Percentiles rank a stretch among this genome's conserved stretches.
Evolutionary conservation across 2,888 invertebrate genomes (phyloP).

Genomic region (Caenorhabditis sp.): DNA sequence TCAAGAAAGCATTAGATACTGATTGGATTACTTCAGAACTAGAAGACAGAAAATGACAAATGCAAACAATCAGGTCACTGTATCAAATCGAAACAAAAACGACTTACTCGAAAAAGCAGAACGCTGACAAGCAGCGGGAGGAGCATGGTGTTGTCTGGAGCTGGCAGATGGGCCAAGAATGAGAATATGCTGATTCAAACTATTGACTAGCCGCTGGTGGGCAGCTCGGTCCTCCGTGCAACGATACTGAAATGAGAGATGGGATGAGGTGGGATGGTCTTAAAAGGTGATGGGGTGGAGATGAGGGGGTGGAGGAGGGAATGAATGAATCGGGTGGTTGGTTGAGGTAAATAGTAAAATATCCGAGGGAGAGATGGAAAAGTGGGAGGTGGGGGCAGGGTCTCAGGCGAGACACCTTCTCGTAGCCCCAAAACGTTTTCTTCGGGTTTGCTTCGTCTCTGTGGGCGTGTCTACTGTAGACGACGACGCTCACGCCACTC

Average conservation of each 20-base stretch:
- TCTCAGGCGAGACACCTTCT: constrained; percentile 61
- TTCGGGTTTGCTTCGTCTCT: constrained; percentile 66
- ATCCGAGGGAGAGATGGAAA: constrained; percentile 37
- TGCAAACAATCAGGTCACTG: constrained; percentile 41
- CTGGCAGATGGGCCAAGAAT: constrained; percentile 57
- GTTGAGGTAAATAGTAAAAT: constrained; percentile 57
- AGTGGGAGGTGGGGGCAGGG: constrained; percentile 25
- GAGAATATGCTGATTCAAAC: constrained; percentile 42
- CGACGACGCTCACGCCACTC: constrained; percentile 60
- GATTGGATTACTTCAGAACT: constrained; percentile 20
- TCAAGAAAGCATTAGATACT: background rate
- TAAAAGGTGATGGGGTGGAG: constrained; percentile 7
- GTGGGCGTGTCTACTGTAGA: constrained; percentile 68
- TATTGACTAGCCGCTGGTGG: constrained; percentile 44
- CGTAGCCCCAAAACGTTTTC: constrained; percentile 67
- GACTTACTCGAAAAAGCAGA: constrained; percentile 60
- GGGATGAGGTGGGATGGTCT: too few relatives aligned
- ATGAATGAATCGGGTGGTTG: too few relatives aligned
- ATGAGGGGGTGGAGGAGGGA: constrained; percentile 11
- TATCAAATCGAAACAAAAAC: constrained; percentile 22
- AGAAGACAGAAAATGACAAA: constrained; percentile 9
- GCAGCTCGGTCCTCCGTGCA: constrained; percentile 52
- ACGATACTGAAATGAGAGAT: constrained; percentile 39
- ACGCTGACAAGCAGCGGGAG: constrained; percentile 64
- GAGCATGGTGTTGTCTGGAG: constrained; percentile 59